A percentile compares a stretch with the other conserved stretches of the same genome.
These are phyloP conservation scores for Gymnoscelis rufifasciata DNA, from an alignment of 2,888 invertebrate genomes.

Conservation along the genomic window DNA sequence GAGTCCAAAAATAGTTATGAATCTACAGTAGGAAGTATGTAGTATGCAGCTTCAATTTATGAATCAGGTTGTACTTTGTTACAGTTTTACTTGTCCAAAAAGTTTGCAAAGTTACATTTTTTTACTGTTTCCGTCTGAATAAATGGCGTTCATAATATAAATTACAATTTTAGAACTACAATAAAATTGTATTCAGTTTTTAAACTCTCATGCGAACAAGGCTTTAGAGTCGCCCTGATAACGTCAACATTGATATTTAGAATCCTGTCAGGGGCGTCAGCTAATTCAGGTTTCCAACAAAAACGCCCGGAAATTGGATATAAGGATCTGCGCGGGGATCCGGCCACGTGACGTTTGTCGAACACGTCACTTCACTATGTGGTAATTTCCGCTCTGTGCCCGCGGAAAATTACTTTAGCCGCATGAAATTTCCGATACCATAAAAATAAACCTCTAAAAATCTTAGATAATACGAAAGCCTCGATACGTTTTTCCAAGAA, in stretches of 20 bases:
- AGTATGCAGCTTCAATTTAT: too few species aligned
- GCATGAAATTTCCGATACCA: conserved; percentile 73
- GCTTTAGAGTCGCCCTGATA: conserved; percentile 34
- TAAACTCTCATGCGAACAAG: too few species aligned
- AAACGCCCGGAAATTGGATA: conserved; percentile 78
- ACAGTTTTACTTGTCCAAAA: too few species aligned
- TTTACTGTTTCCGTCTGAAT: too few species aligned
- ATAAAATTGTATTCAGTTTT: too few species aligned
- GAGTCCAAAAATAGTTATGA: too few species aligned
- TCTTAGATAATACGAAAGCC: conserved; percentile 41
- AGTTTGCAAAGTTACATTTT: too few species aligned
- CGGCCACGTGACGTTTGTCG: conserved; percentile 79
- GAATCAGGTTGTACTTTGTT: too few species aligned
- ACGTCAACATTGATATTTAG: conserved; percentile 65
- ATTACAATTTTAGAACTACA: too few species aligned
- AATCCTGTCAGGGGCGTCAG: conserved; percentile 70
- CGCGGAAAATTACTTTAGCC: conserved; percentile 78
- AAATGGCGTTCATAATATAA: too few species aligned
- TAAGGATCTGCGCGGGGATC: conserved; percentile 76
- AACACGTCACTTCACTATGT: conserved; percentile 78
- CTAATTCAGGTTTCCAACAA: conserved; percentile 77
- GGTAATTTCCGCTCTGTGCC: conserved; percentile 76
- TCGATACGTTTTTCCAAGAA: conserved; percentile 32
- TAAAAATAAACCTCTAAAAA: conserved; percentile 64
- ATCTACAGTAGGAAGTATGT: too few species aligned